Conservation (phyloP, 2,888 invertebrate species). For the Malthinus flaveolus region DNA sequence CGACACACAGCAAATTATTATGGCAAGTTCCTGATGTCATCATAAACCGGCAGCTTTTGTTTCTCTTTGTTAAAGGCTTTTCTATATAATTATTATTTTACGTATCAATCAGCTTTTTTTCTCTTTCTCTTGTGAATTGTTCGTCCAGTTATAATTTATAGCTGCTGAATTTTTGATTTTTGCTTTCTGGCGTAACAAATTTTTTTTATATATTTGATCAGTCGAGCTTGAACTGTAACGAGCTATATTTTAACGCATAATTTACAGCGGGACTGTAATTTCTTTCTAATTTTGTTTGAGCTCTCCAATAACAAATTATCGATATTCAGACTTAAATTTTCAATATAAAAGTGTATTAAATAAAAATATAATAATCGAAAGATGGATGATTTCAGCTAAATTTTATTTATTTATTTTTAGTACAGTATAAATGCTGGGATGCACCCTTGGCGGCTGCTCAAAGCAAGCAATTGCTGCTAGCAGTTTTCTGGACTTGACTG, state of each 20-base stretch:
- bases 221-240: background rate
- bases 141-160: constrained; percentile 23
- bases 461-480: too few relatives aligned
- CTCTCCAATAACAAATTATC: too few relatives aligned
- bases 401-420: too few relatives aligned
- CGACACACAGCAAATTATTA: constrained; percentile 33
- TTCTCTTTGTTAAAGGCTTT: constrained; percentile 12
- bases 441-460: too few relatives aligned
- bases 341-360: too few relatives aligned
- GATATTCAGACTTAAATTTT: too few relatives aligned
- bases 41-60: constrained; percentile 29
- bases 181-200: background rate
- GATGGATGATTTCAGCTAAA: too few relatives aligned
- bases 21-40: constrained; percentile 31
- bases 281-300: too few relatives aligned
- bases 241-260: background rate
- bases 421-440: too few relatives aligned
- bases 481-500: too few relatives aligned
- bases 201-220: background rate
- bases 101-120: constrained; percentile 26
- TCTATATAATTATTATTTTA: constrained; percentile 22
- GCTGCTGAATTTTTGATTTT: constrained; percentile 17
- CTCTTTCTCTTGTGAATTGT: constrained; percentile 17
- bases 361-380: too few relatives aligned
- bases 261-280: too few relatives aligned